These are phyloP conservation scores for Ochropacha duplaris DNA, from an alignment of 2,888 invertebrate species.

Conservation along the genomic window DNA sequence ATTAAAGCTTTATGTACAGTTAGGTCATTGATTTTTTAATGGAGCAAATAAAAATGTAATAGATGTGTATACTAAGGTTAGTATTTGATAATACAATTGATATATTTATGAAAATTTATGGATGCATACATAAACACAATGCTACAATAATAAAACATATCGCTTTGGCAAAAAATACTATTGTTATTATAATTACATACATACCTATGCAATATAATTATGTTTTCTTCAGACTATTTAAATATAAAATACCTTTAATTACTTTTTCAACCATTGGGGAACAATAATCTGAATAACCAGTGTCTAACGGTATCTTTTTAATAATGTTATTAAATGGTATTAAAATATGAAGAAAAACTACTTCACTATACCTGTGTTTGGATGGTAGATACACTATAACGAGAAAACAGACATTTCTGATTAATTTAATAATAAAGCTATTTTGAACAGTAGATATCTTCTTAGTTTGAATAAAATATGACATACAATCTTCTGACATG, in stretches of 20 bases:
- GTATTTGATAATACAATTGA: slow-evolving; percentile 78
- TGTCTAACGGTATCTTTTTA: too few relatives aligned
- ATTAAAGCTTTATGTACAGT: slow-evolving; percentile 76
- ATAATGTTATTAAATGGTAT: too few relatives aligned
- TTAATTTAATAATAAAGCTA: too few relatives aligned
- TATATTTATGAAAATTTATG: slow-evolving; percentile 56
- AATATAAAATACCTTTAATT: neutral
- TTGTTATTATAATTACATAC: slow-evolving; percentile 32
- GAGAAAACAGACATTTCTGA: too few relatives aligned
- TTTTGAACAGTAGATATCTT: too few relatives aligned
- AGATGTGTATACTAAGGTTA: slow-evolving; percentile 75
- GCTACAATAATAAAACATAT: slow-evolving; percentile 82
- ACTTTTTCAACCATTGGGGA: too few relatives aligned
- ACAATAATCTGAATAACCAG: too few relatives aligned
- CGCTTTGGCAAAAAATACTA: slow-evolving; percentile 71
- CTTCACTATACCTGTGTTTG: too few relatives aligned
- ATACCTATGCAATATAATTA: slow-evolving; percentile 36
- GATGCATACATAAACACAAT: slow-evolving; percentile 67
- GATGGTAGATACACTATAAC: too few relatives aligned
- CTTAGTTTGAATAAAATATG: too few relatives aligned
- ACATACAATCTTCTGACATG: neutral
- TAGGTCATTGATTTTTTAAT: slow-evolving; percentile 70
- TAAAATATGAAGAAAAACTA: too few relatives aligned
- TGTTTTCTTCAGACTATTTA: neutral
- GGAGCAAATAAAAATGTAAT: slow-evolving; percentile 63